Base-by-base conservation (phyloP, 2,797 vertebrate species). In the Petrocephalus sullivani region DNA sequence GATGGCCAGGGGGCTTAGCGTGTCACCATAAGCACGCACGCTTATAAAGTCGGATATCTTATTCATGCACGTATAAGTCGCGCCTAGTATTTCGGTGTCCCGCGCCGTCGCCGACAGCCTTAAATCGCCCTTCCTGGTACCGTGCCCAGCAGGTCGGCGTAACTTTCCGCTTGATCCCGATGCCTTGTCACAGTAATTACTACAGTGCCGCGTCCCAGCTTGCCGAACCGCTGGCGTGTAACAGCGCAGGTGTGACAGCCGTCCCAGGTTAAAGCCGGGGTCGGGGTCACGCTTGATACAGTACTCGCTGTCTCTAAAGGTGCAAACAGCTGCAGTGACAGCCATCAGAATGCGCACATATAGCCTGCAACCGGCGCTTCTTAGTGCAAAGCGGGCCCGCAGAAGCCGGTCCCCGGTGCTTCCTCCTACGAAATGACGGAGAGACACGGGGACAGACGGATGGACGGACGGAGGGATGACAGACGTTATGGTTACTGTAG, bases 401-500 rank as follows among this genome's bases (percentile, higher is more conserved):
- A 5, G 51, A 51, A 86, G 49, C 81, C n/a, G 51, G 46, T 21
- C 54, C 23, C 46, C 5, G 49, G 49, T 19, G n/a, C 41, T 4
- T 53, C 21, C 46, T 53, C 84, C 28, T 56, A 16, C 71, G 60
- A 33, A 75, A 71, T 71, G 64, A 37, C 14, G 28, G 60, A 21
- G 33, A 51, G 19, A 51, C 51, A 71, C 12, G 87, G 28, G 58
- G 64, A 33, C 84, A 61, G 3, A 16, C 56, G 56, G 33, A 87
- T 51, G 84, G 46, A 54, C 23, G 86, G 87, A 57, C 78, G 14
- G 61, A 41, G 53, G 28, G 60, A 56, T 57, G 84, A 53, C 88
- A 85, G 86, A 67, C 89, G 82, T 89, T 84, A 33, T 75, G 81
- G 8, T 60, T 83, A 89, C 78, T 75, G 86, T 67, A 89, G 71